Base-by-base conservation (phyloP, 2,113 vertebrate species). In the Colinus virginianus region DNA sequence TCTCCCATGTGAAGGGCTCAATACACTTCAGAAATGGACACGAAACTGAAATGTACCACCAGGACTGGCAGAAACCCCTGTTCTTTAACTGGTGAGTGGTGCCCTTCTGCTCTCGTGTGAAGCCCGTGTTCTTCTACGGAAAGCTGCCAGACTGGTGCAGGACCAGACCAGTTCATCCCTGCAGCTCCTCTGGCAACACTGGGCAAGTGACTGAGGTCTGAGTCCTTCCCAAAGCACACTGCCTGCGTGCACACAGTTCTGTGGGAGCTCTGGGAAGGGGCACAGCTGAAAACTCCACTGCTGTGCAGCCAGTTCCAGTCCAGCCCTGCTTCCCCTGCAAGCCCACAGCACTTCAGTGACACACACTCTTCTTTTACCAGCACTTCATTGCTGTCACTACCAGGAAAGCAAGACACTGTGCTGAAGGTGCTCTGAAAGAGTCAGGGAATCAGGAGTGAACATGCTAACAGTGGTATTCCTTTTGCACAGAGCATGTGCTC, bases 121-220 rank as follows among this genome's bases (percentile, higher is more conserved):
- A 81, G 84, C 51, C 28, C 5, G 2, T 51, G 81, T 8, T 87
- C 36, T 55, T 42, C 87, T 83, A 84, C 38, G 58, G 36, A 13
- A 38, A 38, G 84, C 74, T 88, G 91, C 87, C 91, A 93, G 34
- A 43, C 36, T 20, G 8, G 8, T 92, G 78, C 95, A 94, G 95
- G 93, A 94, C 89, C 89, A 84, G 93, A 93, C 84, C 76, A 17
- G 95, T 84, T 90, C 9, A 61, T 58, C 84, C 89, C 78, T 90
- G 84, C 87, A 78, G 91, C 8, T 84, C 69, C 87, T 78, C 93
- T 78, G 78, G 81, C 77, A 92, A 75, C 11, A 0, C 81, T 71
- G 85, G 72, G 30, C 40, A 75, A 91, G 61, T 13, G 68, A 49
- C 69, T 4, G 30, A 80, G 68, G 32, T 68, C 83, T 45, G 36